Evolutionary conservation across 1,140 invertebrate genomes (phyloP), one percentile per base, ranked within the genome.

Genomic region (Monochamus saltuarius): DNA sequence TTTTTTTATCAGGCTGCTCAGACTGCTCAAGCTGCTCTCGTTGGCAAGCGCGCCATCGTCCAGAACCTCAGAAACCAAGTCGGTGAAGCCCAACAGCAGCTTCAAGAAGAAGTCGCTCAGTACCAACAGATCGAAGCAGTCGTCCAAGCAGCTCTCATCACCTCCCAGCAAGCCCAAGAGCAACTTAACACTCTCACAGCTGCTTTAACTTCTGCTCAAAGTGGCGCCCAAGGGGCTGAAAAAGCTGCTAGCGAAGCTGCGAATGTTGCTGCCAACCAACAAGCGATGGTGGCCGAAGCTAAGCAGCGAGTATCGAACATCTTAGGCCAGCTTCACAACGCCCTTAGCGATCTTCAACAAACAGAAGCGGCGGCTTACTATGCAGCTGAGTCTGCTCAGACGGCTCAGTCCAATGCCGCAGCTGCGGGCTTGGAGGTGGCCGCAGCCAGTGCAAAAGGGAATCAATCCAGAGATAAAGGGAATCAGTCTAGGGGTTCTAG

Each of bases 21-120:
- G 47, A 67, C 68, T n/a, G 68, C 68, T 11, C 68, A 70, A 59
- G 68, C 68, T 11, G 68, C 68, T 39, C 35, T 68, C n/a, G 68
- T 70, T 7, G 68, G 68, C 14, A 68, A 68, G 62, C 68, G 68
- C 47, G 66, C 66, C 19, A 58, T 70, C 38, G 68, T 67, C 11
- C 56, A 62, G 42, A 59, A 47, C 38, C 42, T 70, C 6, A 63
- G 66, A 38, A 55, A 57, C 47, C 66, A 70, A 59, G 51, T 70
- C 13, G 13, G 17, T 10, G 60, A 70, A 34, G 68, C 68, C 29
- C 56, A 70, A 52, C 50, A 57, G 6, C 61, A 67, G 50, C 64
- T 70, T 7, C 55, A 61, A 35, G 64, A 29, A 40, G 66, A 70
- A 58, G 52, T 70, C 35, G 61, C 58, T 13, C 66, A 68, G 42